Percentiles rank a stretch among this genome's conserved stretches.
Evolutionary conservation across 1,140 invertebrate genomes (phyloP).

Genomic region (Drosophila neocordata): DNA sequence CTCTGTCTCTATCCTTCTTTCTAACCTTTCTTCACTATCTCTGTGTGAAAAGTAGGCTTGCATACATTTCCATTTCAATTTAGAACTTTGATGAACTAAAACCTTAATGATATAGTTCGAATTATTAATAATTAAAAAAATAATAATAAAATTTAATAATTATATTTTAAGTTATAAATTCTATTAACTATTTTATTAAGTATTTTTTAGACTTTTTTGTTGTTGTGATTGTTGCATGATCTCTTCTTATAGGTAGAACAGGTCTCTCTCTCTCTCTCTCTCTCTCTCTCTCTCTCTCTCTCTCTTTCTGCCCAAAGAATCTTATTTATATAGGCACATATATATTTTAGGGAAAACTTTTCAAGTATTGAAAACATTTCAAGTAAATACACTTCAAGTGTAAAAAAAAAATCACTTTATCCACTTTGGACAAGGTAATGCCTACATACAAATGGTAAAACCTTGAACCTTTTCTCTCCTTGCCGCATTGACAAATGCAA

Average conservation of each 20-base stretch:
- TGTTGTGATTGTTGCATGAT: background rate
- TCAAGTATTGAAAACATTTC: background rate
- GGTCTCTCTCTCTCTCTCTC: no score
- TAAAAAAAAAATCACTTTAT: background rate
- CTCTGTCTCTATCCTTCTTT: no score
- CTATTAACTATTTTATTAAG: no score
- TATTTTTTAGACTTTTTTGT: no score
- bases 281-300: no score
- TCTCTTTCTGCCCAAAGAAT: no score
- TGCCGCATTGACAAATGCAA: slow-evolving; percentile 15
- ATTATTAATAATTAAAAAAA: no score
- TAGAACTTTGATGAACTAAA: background rate
- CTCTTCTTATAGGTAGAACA: background rate
- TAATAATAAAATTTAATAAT: no score
- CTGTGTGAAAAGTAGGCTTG: slow-evolving; percentile 5
- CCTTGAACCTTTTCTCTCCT: slow-evolving; percentile 1
- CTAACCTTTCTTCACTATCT: background rate
- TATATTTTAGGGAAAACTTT: no score
- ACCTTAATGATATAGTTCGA: background rate
- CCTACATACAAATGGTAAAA: background rate
- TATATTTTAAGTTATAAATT: no score
- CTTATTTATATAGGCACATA: no score
- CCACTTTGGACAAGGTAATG: background rate
- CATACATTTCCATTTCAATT: background rate
- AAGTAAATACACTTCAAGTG: no score